Evolutionary conservation across 2,888 invertebrate species (phyloP), one percentile per base, ranked within the genome.

Genomic region (Scaeva pyrastri): DNA sequence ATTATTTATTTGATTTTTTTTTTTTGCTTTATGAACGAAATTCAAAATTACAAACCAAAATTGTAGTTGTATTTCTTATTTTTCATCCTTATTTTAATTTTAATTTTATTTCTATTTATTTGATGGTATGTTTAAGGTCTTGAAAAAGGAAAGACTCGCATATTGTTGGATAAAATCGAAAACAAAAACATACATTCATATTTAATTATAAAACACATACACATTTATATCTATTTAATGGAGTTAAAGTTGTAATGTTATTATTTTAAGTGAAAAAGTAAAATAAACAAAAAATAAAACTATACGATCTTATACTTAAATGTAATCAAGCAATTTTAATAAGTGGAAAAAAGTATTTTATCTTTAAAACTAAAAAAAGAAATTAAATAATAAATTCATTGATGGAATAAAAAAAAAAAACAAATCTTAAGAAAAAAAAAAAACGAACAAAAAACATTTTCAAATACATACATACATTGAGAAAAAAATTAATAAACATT

Each of bases 261-360:
- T 68, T 66, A 85, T 72, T 74, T 62, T 68, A 58, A 70, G 56
- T 58, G 26, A 45, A 43, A 41, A 72, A 62, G n/a, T 23, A 56
- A 56, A 58, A 31, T 26, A 26, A n/a, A 16, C 1, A n/a, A 16
- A 48, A 23, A 19, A 12, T 12, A 21, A 14, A 39, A 39, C 19
- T 21, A 19, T 41, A 60, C 39, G 60, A 68, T 56, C 36, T 82
- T 56, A 74, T 71, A 70, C 68, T 21, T 73, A 68, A 60, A 85
- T 85, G 85, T 81, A 81, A 72, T 70, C 76, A 70, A 68, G 52
- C 41, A 72, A 50, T n/a, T 55, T 52, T 45, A 78, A 31, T 45
- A 79, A 74, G 41, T 62, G 70, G 71, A 79, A 75, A 71, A 85
- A 85, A 85, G 85, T 85, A 85, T 85, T 85, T 85, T 81, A 85